These are phyloP conservation scores for Caenorhabditis imperialis DNA, from an alignment of 2,888 invertebrate genomes.

Conservation along the genomic window DNA sequence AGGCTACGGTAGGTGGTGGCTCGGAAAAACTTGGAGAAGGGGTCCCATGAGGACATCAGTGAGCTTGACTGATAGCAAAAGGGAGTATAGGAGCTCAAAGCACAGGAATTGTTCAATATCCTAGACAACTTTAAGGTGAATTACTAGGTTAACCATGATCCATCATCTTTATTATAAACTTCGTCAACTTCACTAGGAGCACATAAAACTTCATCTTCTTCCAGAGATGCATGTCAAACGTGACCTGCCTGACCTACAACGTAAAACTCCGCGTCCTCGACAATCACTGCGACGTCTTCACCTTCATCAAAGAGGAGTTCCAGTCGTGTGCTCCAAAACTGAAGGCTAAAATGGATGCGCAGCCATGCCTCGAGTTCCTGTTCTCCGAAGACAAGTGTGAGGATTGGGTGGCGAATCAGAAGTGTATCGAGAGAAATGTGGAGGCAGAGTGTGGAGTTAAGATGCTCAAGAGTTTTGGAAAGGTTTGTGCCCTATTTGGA, in stretches of 20 bases:
- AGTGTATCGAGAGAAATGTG: slow-evolving; percentile 20
- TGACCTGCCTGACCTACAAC: slow-evolving; percentile 11
- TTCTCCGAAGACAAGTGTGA: slow-evolving; percentile 19
- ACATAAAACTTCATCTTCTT: neutral
- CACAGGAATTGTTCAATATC: no score
- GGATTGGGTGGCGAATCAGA: slow-evolving; percentile 19
- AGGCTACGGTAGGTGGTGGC: slow-evolving; percentile 7
- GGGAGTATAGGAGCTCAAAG: no score
- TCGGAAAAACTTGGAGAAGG: no score
- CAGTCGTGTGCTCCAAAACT: slow-evolving; percentile 10
- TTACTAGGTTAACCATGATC: no score
- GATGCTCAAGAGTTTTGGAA: slow-evolving; percentile 11
- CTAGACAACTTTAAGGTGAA: no score
- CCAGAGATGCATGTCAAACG: slow-evolving; percentile 11
- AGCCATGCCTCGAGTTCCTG: slow-evolving; percentile 16
- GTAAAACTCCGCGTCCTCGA: neutral
- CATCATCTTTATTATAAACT: no score
- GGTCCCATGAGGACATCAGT: no score
- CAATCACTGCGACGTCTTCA: slow-evolving; percentile 13
- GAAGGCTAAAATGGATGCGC: neutral
- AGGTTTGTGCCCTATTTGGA: no score
- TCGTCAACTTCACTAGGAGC: no score
- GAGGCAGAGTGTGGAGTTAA: slow-evolving; percentile 9
- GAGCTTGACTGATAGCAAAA: no score
- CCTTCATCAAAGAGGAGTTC: slow-evolving; percentile 21